Conservation (phyloP, 2,113 vertebrate genomes). For the Pachycephala philippinensis region DNA sequence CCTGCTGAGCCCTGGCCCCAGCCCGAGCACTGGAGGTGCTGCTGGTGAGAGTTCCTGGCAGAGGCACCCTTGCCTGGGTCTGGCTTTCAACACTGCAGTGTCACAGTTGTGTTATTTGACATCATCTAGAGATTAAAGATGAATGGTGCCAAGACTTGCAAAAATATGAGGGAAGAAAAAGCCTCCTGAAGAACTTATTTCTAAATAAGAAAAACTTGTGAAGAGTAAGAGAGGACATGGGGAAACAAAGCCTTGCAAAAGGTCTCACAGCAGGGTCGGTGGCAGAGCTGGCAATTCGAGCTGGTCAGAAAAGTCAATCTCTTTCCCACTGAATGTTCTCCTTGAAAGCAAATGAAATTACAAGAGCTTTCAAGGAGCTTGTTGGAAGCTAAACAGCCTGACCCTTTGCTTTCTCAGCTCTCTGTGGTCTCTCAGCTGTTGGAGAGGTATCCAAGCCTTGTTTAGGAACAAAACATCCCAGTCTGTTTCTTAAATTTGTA, state of each 20-base stretch:
- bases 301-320: neutral
- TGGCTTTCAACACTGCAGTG: neutral
- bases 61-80: neutral
- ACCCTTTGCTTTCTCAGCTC: neutral
- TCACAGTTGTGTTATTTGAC: neutral
- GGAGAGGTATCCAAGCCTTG: neutral
- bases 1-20: neutral
- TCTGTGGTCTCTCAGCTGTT: neutral
- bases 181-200: neutral
- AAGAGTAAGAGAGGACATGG: neutral
- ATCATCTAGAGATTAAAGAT: neutral
- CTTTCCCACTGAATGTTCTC: neutral
- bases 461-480: neutral
- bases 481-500: neutral
- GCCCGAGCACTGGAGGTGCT: fast-evolving
- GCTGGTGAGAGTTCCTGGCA: fast-evolving
- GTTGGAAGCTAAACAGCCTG: neutral
- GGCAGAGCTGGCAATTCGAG: neutral
- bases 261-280: neutral
- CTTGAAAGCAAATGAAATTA: neutral
- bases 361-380: neutral
- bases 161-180: neutral
- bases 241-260: neutral
- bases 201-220: neutral
- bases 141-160: neutral